Evolutionary conservation across 2,113 vertebrate genomes (phyloP).

Genomic region (Proteles cristata): DNA sequence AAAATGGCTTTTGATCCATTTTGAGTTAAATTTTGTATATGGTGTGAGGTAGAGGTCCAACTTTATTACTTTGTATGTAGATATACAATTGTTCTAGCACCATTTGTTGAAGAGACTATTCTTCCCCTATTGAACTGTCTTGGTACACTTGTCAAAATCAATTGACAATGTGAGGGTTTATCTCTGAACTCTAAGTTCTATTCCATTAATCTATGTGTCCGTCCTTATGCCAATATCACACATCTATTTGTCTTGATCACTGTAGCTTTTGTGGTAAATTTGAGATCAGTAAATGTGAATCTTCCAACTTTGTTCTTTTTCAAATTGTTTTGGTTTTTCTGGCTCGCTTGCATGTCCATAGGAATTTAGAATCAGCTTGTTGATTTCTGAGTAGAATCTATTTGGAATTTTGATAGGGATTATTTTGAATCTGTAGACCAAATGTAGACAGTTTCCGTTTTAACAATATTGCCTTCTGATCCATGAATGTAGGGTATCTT

Average conservation of each 20-base stretch:
- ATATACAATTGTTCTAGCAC: neutral
- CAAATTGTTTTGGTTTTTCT: neutral
- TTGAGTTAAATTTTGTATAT: conserved; percentile 2
- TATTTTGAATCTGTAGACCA: conserved; percentile 7
- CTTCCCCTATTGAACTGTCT: neutral
- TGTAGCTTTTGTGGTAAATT: neutral
- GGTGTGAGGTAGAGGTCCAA: neutral
- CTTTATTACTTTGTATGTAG: neutral
- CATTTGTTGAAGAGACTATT: neutral
- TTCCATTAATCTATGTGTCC: neutral
- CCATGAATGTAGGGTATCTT: neutral
- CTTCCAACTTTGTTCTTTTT: conserved; percentile 6
- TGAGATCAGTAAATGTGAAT: neutral
- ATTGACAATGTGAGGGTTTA: neutral
- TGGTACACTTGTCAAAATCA: neutral
- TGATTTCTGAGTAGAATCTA: neutral
- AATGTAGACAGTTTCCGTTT: neutral
- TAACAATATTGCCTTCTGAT: neutral
- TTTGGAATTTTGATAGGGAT: conserved; percentile 3
- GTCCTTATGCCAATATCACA: neutral
- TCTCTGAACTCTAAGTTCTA: neutral
- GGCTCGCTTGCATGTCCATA: neutral
- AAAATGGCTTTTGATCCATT: neutral
- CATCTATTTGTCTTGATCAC: neutral
- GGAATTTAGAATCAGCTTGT: neutral